These are phyloP conservation scores for Drosophila anomalata DNA, from an alignment of 2,888 invertebrate species.

Conservation along the genomic window DNA sequence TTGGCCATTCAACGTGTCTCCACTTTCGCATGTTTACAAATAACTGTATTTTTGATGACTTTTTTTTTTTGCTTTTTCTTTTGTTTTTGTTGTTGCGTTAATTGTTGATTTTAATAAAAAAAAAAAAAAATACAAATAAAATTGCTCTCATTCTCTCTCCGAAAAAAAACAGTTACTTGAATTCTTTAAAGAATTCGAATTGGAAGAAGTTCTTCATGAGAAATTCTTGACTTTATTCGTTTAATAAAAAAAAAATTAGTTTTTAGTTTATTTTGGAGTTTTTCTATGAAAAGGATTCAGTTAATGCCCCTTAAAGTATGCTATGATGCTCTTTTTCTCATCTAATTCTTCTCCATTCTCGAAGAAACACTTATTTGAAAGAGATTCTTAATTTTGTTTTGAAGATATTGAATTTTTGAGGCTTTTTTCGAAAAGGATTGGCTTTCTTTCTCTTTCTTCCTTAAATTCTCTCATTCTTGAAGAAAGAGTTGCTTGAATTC, in stretches of 20 bases:
- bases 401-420: background rate
- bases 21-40: constrained; percentile 45
- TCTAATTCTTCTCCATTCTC: background rate
- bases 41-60: constrained; percentile 38
- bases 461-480: background rate
- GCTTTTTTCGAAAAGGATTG: no score
- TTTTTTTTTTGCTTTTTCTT: background rate
- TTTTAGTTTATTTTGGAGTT: background rate
- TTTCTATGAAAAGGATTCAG: no score
- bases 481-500: background rate
- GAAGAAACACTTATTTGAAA: background rate
- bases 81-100: constrained; percentile 4
- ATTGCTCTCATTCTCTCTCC: constrained; percentile 20
- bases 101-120: constrained; percentile 31
- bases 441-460: no score
- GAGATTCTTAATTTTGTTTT: background rate
- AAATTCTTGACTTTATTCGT: background rate
- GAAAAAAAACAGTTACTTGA: background rate
- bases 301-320: no score
- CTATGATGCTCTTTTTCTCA: no score
- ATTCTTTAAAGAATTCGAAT: background rate
- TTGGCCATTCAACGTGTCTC: constrained; percentile 22
- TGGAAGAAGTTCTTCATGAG: background rate
- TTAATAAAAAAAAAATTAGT: background rate
- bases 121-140: constrained; percentile 19